Conservation (phyloP, 2,797 vertebrate genomes). For the Corythornis leucogaster region DNA sequence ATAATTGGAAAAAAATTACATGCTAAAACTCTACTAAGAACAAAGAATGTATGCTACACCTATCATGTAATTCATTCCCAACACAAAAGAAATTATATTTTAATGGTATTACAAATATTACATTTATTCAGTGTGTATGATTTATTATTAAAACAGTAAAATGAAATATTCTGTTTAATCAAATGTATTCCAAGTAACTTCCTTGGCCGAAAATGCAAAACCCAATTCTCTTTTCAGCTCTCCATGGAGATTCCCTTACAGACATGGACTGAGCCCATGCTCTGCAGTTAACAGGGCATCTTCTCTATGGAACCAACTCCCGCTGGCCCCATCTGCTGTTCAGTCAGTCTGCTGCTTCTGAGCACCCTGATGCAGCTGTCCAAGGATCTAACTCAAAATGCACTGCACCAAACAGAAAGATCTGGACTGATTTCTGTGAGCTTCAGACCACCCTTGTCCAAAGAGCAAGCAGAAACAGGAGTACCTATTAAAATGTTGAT, state of each 20-base stretch:
- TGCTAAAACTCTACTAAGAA: slow-evolving; percentile 12
- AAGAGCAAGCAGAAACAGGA: neutral
- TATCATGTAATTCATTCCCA: slow-evolving; percentile 43
- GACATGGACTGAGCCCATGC: rapidly evolving
- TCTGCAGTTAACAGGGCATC: rapidly evolving
- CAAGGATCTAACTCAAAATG: too few species aligned
- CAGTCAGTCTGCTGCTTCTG: neutral
- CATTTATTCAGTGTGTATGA: slow-evolving; percentile 53
- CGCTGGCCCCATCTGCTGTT: neutral
- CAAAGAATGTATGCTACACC: slow-evolving; percentile 25
- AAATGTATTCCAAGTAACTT: slow-evolving; percentile 36
- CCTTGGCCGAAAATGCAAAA: neutral
- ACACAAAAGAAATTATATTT: slow-evolving; percentile 70
- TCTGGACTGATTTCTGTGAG: neutral
- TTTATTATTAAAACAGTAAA: slow-evolving; percentile 71
- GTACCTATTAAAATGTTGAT: neutral
- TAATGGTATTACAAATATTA: slow-evolving; percentile 67
- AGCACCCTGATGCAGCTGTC: rapidly evolving
- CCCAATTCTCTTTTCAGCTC: neutral
- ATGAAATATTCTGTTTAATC: slow-evolving; percentile 70
- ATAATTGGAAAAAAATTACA: slow-evolving; percentile 55
- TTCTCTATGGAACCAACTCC: neutral
- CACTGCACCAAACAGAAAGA: neutral
- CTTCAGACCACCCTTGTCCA: neutral
- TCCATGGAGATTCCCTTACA: neutral